Conservation (phyloP, 2,113 vertebrate species). For the Vireo altiloquus region DNA sequence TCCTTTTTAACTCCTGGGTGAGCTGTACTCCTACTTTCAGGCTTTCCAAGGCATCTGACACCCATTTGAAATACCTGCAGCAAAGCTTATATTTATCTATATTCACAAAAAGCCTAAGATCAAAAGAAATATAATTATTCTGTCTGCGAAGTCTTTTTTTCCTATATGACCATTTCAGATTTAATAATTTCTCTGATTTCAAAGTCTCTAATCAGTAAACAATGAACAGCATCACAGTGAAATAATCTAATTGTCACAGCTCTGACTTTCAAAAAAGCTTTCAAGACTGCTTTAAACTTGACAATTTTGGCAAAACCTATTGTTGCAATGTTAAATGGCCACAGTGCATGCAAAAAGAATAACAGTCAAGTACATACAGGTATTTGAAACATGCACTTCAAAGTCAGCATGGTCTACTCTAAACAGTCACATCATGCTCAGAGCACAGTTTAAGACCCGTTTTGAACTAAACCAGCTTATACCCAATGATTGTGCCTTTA, state of each 20-base stretch:
- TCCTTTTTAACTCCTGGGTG: neutral
- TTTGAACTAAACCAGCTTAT: conserved; percentile 14
- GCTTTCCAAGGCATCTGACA: neutral
- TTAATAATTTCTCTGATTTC: conserved; percentile 46
- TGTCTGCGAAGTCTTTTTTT: neutral
- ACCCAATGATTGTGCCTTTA: neutral
- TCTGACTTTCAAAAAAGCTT: conserved; percentile 28
- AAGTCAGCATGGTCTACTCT: neutral
- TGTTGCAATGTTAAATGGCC: neutral
- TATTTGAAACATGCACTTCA: conserved; percentile 32
- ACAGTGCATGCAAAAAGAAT: neutral
- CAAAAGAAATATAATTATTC: conserved; percentile 38
- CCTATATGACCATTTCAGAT: conserved; percentile 32
- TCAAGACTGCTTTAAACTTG: conserved; percentile 33
- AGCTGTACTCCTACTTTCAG: neutral
- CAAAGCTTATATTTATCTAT: conserved; percentile 37
- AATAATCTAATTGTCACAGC: conserved; percentile 64
- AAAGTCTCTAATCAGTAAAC: conserved; percentile 53
- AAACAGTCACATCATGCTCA: conserved; percentile 33
- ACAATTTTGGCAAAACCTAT: conserved; percentile 45
- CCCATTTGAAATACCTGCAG: conserved; percentile 1
- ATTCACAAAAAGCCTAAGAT: conserved; percentile 9
- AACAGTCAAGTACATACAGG: neutral
- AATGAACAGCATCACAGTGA: conserved; percentile 21
- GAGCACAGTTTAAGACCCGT: conserved; percentile 16